phyloP scores from a whole-genome alignment of 2,113 vertebrate genomes.

The Ibidorhyncha struthersii region DNA sequence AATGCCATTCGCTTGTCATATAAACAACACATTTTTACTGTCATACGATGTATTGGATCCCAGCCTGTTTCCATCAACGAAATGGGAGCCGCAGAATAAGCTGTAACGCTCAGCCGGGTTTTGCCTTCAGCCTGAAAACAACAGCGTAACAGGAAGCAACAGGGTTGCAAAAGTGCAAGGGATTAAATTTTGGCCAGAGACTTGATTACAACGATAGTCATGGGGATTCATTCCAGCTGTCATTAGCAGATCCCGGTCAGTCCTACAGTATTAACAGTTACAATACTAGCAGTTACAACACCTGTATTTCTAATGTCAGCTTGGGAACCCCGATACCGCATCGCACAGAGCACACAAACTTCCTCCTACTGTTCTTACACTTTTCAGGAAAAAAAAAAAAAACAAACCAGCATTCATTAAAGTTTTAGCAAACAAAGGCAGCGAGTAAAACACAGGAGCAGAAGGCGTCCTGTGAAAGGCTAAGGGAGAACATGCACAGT shows the following conservation, averaged over 20 bases:
- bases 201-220: slow-evolving; percentile 19
- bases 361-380: slow-evolving; percentile 47
- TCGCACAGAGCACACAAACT: not conserved
- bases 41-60: not conserved
- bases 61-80: not conserved
- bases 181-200: slow-evolving; percentile 49
- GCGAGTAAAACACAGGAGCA: not conserved
- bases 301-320: slow-evolving; percentile 13
- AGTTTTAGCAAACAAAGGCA: not conserved
- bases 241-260: not conserved
- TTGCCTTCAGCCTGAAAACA: slow-evolving; percentile 50
- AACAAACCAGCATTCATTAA: not conserved
- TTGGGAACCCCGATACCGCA: not conserved
- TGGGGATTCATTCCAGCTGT: slow-evolving; percentile 58
- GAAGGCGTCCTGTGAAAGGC: not conserved
- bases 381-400: slow-evolving; percentile 22
- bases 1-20: not conserved
- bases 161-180: slow-evolving; percentile 44
- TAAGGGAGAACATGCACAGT: not conserved
- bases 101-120: not conserved
- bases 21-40: not conserved
- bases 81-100: not conserved
- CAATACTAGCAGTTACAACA: not conserved
- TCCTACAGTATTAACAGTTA: not conserved
- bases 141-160: slow-evolving; percentile 10